Evolutionary conservation across 2,888 invertebrate genomes (phyloP), one percentile per base, ranked within the genome.

Genomic region (Ophion obscuratus): DNA sequence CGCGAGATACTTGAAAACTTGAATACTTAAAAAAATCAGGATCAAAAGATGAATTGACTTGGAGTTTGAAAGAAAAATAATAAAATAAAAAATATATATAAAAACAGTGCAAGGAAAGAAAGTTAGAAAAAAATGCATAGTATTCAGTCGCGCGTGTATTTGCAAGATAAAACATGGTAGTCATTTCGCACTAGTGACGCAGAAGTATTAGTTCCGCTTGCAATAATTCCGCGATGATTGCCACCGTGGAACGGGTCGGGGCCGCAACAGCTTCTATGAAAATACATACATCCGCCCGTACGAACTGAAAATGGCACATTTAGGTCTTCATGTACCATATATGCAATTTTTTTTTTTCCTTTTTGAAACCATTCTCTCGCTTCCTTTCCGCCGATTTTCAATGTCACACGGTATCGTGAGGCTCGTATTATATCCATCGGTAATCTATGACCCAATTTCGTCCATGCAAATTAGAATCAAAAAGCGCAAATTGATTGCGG

Each of bases 181-280:
- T 17, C 66, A 77, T 57, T 36, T 31, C 82, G 20, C 86, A 62
- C 59, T 61, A 20, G 61, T 62, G 81, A 75, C n/a, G 82, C 66
- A 24, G 73, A 84, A 83, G 83, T 88, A 85, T 88, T 87, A 83
- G 77, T 88, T 77, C 78, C 80, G 85, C 47, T 88, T 87, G 74
- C 87, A 75, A 79, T 88, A 87, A 88, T 85, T 85, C 85, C 24
- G 57, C 82, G 81, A 85, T 85, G 80, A 85, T 88, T 85, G 83
- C 83, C 81, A 53, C 75, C 73, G 53, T 79, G 79, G 20, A 82
- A 76, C 64, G 76, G 44, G 70, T 66, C 59, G 36, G 17, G 27
- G 47, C 61, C 71, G 62, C 73, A 62, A 27, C 57, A 71, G 57
- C 57, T 17, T 61, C 71, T 64, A 24, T 59, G 59, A 67, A 76